phyloP scores from a whole-genome alignment of 2,888 invertebrate genomes.

The Dexiosoma caninum region DNA sequence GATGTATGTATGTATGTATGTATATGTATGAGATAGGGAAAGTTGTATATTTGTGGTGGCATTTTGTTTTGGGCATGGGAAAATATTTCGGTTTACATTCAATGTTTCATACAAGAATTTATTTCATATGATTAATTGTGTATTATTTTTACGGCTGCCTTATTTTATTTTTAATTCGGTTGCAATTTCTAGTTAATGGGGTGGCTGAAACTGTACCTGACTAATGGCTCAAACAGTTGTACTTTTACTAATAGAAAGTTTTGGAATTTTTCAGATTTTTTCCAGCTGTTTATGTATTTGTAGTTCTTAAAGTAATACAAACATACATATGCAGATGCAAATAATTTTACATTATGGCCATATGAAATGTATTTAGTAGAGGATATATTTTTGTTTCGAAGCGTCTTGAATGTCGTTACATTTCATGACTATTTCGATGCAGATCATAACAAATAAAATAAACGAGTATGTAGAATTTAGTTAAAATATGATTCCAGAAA shows the following conservation, averaged over 20 bases:
- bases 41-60: neutral
- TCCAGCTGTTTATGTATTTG: neutral
- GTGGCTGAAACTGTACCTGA: slow-evolving; percentile 45
- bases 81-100: slow-evolving; percentile 30
- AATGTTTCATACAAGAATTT: neutral
- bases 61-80: slow-evolving; percentile 58
- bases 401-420: too few species aligned
- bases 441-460: too few species aligned
- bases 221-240: neutral
- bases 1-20: neutral
- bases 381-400: too few species aligned
- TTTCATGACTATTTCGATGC: too few species aligned
- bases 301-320: neutral
- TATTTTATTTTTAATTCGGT: neutral
- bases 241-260: neutral
- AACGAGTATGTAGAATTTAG: too few species aligned
- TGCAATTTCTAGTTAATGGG: neutral
- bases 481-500: too few species aligned
- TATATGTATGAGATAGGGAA: neutral
- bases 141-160: slow-evolving; percentile 23
- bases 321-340: too few species aligned
- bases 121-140: slow-evolving; percentile 40
- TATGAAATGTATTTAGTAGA: too few species aligned
- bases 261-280: neutral
- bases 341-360: too few species aligned